Evolutionary conservation across 2,113 vertebrate species (phyloP), one percentile per base, ranked within the genome.

Genomic region (Indri indri): DNA sequence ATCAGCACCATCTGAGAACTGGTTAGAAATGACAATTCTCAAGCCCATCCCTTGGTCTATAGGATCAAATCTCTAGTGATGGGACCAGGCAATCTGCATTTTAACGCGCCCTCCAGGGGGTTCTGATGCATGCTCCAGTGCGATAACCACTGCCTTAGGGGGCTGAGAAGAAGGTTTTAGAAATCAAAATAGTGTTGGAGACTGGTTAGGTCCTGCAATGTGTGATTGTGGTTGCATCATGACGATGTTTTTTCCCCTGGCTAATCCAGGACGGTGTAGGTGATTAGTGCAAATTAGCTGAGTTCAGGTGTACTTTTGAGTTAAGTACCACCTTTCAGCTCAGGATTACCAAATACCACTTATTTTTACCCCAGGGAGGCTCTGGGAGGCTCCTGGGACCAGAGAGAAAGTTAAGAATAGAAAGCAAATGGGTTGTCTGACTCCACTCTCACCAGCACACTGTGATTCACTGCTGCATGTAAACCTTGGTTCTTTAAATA

Each of bases 211-310:
- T 32, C 40, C 47, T 47, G 70, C 57, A 59, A 27, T 6, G 10
- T 1, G 0, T 1, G 22, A 8, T 0, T 77, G 85, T 30, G 65
- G 27, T 92, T 91, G 84, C n/a, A 40, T 73, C 45, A 14, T 27
- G 2, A 8, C 2, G 17, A 27, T 27, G 20, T 25, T 74, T 87
- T 50, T 23, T 54, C 27, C 17, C 6, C 59, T 5, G 47, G 52
- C 76, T 47, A n/a, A 94, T 63, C 45, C 37, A 6, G 59, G 32
- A 25, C 6, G 50, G 13, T 42, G 54, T 23, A 22, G 59, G 77
- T 77, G 76, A 95, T 97, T 88, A 97, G 94, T 8, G 92, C 71
- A 96, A 90, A 97, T 97, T 90, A 96, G 88, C 76, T 42, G 66
- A 83, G 81, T 92, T 92, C 92, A 85, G 92, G 88, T 96, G 68